Evolutionary conservation across 2,888 invertebrate species (phyloP).

Genomic region (Diogma glabrata): DNA sequence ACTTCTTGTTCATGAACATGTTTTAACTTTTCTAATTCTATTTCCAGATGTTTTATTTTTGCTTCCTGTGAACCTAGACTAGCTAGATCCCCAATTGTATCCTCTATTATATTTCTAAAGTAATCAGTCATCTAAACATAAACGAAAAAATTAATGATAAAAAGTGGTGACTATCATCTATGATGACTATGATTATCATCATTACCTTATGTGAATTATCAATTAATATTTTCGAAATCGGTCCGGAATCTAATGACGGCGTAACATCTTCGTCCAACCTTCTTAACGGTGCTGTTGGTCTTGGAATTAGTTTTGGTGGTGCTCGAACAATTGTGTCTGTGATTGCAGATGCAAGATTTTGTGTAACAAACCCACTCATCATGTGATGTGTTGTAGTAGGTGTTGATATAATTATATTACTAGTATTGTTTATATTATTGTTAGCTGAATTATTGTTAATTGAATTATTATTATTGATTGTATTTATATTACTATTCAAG

Average conservation of each 20-base stretch:
- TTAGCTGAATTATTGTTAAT: constrained; percentile 13
- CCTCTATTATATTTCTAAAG: constrained; percentile 57
- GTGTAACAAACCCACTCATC: constrained; percentile 32
- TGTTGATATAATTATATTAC: constrained; percentile 23
- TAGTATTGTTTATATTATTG: background rate
- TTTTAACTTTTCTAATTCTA: constrained; percentile 57
- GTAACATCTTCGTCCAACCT: constrained; percentile 34
- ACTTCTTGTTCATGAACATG: constrained; percentile 66
- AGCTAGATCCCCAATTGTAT: constrained; percentile 51
- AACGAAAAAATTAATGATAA: constrained; percentile 18
- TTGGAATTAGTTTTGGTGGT: constrained; percentile 37
- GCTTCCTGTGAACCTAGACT: constrained; percentile 43
- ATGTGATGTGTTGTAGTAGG: constrained; percentile 34
- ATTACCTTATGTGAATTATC: constrained; percentile 48
- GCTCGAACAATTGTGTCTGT: constrained; percentile 31
- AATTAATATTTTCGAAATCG: constrained; percentile 43
- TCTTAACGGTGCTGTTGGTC: constrained; percentile 38
- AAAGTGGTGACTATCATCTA: too few relatives aligned
- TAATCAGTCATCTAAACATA: constrained; percentile 50
- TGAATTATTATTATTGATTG: constrained; percentile 15
- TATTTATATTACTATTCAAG: too few relatives aligned
- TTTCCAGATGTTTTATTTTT: constrained; percentile 44
- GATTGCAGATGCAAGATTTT: constrained; percentile 26
- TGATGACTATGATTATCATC: too few relatives aligned
- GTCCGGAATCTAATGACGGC: constrained; percentile 42